phyloP scores from a whole-genome alignment of 2,797 vertebrate genomes.

The Poecile montanus region DNA sequence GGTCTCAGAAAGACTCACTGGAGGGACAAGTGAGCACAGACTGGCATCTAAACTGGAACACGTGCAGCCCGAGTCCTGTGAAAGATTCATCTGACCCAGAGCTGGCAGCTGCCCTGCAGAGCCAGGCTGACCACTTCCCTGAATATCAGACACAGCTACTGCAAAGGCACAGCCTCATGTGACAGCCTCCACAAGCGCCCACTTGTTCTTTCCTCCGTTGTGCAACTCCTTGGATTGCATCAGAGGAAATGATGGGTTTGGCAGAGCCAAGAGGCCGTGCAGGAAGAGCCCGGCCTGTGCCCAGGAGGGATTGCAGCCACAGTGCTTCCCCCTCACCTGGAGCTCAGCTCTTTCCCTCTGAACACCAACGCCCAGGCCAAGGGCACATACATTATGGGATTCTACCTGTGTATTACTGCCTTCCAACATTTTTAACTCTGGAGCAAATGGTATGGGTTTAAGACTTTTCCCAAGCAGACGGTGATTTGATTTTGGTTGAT shows the following conservation, averaged over 20 bases:
- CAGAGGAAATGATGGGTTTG: slow-evolving; percentile 30
- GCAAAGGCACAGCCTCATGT: slow-evolving; percentile 48
- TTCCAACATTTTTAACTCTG: background rate
- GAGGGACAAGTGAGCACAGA: background rate
- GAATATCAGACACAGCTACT: background rate
- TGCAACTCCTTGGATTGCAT: slow-evolving; percentile 34
- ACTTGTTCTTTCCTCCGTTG: slow-evolving; percentile 37
- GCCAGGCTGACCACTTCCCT: slow-evolving; percentile 16
- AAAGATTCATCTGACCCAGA: background rate
- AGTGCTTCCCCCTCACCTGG: fast-evolving
- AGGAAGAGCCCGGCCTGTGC: background rate
- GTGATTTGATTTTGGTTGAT: background rate
- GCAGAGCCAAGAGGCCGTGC: background rate
- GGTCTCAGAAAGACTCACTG: background rate
- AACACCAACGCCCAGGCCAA: fast-evolving
- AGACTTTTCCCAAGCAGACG: background rate
- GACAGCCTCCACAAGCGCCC: slow-evolving; percentile 41
- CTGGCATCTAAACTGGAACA: background rate
- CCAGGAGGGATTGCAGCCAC: fast-evolving
- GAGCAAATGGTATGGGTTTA: background rate
- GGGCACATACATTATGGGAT: background rate
- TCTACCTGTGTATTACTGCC: fast-evolving
- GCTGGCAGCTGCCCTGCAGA: background rate
- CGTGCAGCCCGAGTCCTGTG: fast-evolving
- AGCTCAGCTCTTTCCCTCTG: background rate